phyloP scores from a whole-genome alignment of 2,888 invertebrate genomes.

The Autographa pulchrina region DNA sequence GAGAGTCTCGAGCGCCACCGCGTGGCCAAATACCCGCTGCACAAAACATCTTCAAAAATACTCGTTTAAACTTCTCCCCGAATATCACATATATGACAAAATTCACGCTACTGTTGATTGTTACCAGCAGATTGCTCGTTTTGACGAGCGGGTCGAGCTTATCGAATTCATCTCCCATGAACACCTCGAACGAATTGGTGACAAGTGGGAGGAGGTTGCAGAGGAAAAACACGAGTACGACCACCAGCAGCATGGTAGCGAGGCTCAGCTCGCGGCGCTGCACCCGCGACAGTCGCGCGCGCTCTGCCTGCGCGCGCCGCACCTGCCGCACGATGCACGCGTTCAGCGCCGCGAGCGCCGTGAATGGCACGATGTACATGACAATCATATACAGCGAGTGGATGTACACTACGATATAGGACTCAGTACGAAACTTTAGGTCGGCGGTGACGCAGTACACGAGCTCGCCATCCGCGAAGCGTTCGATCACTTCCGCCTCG shows the following conservation, averaged over 20 bases:
- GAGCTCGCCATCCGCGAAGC: slow-evolving; percentile 84
- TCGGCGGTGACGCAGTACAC: slow-evolving; percentile 93
- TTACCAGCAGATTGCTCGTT: slow-evolving; percentile 97
- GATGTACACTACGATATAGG: slow-evolving; percentile 96
- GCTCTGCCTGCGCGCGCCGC: slow-evolving; percentile 96
- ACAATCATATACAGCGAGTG: slow-evolving; percentile 98
- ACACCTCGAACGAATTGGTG: slow-evolving; percentile 96
- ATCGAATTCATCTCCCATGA: slow-evolving; percentile 85
- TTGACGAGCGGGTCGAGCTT: slow-evolving; percentile 92
- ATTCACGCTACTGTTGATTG: slow-evolving; percentile 99
- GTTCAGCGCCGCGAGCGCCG: slow-evolving; percentile 96
- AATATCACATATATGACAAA: slow-evolving; percentile 99
- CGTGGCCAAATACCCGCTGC: slow-evolving; percentile 89
- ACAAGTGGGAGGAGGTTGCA: slow-evolving; percentile 97
- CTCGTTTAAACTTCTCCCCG: slow-evolving; percentile 98
- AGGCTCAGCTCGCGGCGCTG: slow-evolving; percentile 98
- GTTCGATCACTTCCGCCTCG: slow-evolving; percentile 90
- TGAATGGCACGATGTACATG: slow-evolving; percentile 98
- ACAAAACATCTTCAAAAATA: slow-evolving; percentile 95
- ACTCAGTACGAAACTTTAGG: slow-evolving; percentile 91
- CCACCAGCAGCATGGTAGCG: slow-evolving; percentile 98
- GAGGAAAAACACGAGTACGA: slow-evolving; percentile 97
- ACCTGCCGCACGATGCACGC: slow-evolving; percentile 97
- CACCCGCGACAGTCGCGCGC: slow-evolving; percentile 96
- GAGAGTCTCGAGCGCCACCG: slow-evolving; percentile 89